A percentile compares a stretch with the other conserved stretches of the same genome.
Evolutionary conservation across 2,888 invertebrate species (phyloP).

Genomic region (Drosophila stalkeri): DNA sequence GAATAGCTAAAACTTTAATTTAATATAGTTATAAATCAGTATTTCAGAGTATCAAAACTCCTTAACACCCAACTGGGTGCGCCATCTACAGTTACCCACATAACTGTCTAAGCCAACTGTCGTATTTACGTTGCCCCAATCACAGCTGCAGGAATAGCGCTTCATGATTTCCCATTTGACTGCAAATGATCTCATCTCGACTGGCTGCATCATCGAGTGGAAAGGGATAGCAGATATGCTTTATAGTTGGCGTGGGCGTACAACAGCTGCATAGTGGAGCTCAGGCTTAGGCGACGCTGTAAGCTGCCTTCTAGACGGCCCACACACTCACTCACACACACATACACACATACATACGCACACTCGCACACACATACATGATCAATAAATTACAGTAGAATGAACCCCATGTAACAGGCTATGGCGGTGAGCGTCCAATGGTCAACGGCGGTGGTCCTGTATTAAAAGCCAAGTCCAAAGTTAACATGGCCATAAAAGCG

Average conservation of each 20-base stretch:
- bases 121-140: slow-evolving; percentile 15
- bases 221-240: slow-evolving; percentile 44
- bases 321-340: slow-evolving; percentile 39
- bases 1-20: not conserved
- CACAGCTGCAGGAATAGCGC: slow-evolving; percentile 13
- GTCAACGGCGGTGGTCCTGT: slow-evolving; percentile 73
- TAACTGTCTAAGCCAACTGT: slow-evolving; percentile 29
- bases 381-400: slow-evolving; percentile 80
- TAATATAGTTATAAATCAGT: not conserved
- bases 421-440: slow-evolving; percentile 48
- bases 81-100: not conserved
- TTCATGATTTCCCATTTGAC: slow-evolving; percentile 15
- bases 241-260: slow-evolving; percentile 52
- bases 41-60: not conserved
- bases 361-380: slow-evolving; percentile 41
- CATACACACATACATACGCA: not conserved
- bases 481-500: slow-evolving; percentile 79
- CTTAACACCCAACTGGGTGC: not conserved
- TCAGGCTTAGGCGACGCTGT: slow-evolving; percentile 30
- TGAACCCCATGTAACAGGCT: slow-evolving; percentile 59
- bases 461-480: slow-evolving; percentile 80
- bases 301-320: slow-evolving; percentile 61
- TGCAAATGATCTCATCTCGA: slow-evolving; percentile 40
- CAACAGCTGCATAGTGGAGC: slow-evolving; percentile 52
- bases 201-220: slow-evolving; percentile 18